Percentiles rank a stretch among this genome's conserved stretches.
These are phyloP conservation scores for Crypturellus tataupa DNA, from an alignment of 2,797 vertebrate species.

Conservation along the genomic window DNA sequence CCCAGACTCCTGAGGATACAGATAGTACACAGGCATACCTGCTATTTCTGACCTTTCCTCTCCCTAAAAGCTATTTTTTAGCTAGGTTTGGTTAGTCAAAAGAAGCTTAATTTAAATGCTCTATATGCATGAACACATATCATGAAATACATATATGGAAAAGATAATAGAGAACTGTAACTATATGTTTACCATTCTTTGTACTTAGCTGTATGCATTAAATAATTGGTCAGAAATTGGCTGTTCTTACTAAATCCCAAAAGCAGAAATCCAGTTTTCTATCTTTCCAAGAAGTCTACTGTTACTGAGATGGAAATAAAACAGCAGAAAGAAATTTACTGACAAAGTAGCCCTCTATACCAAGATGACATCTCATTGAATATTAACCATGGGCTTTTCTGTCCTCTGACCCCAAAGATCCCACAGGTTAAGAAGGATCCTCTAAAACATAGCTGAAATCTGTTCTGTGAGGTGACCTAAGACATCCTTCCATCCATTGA, in stretches of 20 bases:
- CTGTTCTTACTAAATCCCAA: neutral
- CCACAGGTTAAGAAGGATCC: constrained; percentile 52
- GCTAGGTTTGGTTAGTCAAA: neutral
- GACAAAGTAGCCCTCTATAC: constrained; percentile 38
- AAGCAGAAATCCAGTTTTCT: neutral
- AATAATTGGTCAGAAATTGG: neutral
- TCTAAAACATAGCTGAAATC: constrained; percentile 64
- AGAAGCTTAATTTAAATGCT: neutral
- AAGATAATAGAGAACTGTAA: neutral
- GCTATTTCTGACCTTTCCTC: neutral
- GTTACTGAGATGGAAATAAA: constrained; percentile 18
- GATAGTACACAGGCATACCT: neutral
- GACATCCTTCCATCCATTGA: constrained; percentile 24
- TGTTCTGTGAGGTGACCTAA: constrained; percentile 47
- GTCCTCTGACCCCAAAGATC: neutral
- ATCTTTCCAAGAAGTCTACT: neutral
- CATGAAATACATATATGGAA: neutral
- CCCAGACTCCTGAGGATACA: neutral
- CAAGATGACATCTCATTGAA: constrained; percentile 52
- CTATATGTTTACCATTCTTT: neutral
- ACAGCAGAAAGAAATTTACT: neutral
- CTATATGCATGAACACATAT: neutral
- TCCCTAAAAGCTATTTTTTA: neutral
- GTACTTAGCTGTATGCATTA: neutral
- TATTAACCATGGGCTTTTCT: constrained; percentile 45